Conservation (phyloP, 2,113 vertebrate genomes). For the Muscicapa adusta region DNA sequence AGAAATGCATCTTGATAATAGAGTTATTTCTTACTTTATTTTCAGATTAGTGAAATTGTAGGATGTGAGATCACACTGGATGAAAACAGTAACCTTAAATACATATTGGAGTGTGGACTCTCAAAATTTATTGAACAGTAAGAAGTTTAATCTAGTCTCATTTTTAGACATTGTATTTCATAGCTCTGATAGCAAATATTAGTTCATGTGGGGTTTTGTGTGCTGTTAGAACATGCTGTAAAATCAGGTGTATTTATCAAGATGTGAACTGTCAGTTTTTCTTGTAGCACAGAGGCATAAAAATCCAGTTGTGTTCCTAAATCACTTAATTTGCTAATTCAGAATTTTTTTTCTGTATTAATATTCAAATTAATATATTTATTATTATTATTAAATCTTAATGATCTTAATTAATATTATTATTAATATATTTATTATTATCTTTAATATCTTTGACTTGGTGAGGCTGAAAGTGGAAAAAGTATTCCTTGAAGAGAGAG, state of each 20-base stretch:
- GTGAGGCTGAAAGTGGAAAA: neutral
- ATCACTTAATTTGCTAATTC: neutral
- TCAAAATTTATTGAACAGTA: constrained; percentile 81
- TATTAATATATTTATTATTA: no score
- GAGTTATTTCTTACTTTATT: constrained; percentile 3
- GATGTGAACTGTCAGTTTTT: neutral
- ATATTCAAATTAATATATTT: neutral
- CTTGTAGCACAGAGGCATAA: neutral
- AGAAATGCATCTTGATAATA: neutral
- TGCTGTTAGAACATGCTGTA: neutral
- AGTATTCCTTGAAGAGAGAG: neutral
- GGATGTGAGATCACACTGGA: constrained; percentile 79
- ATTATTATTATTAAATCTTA: no score
- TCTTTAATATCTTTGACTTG: neutral
- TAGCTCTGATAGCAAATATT: neutral
- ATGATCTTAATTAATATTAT: no score
- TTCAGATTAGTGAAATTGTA: constrained; percentile 82
- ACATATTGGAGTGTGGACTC: constrained; percentile 83
- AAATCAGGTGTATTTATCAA: neutral
- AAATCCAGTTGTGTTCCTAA: neutral
- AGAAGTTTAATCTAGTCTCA: constrained; percentile 16
- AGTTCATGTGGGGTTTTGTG: neutral
- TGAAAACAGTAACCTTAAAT: constrained; percentile 73
- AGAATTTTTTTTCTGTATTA: neutral
- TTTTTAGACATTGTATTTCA: neutral